Base-by-base conservation (phyloP, 1,140 invertebrate genomes). In the Lasaia peninsularis region DNA sequence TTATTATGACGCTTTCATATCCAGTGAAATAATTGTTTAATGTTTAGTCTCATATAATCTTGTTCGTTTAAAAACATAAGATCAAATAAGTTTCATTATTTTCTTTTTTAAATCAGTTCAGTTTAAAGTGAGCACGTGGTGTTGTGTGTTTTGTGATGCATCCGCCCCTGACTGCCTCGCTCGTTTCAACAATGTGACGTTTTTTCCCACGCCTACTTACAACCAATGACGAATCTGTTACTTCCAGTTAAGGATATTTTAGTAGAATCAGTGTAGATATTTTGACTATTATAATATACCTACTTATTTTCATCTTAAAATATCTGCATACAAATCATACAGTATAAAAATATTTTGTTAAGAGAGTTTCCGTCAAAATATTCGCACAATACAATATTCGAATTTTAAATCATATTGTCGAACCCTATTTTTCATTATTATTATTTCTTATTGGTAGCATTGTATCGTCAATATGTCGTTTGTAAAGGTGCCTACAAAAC, bases 401-500 rank as follows among this genome's bases (percentile, higher is more conserved):
- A 44, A 20, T 4, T 28, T 28, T 28, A 28, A 44, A 10, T 44
- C 16, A 20, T 18, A 5, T 44, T 11, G 1, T 18, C 9, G 10
- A 4, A 18, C 37, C 37, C 12, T 18, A 31, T 12, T 18, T 16
- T 32, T 16, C 21, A 24, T 24, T 51, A 51, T 51, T 21, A 20
- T 50, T 16, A 32, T 51, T 51, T 51, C 12, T 31, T 51, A 32
- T 51, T 10, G 9, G 10, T 32, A 2, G 28, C 50, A 51, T 44
- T 28, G 12, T 40, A 40, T 40, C 69, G 67, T 75, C 69, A 58
- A 71, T 65, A 65, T 71, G 64, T 84, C 76, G 74, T 70, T 75
- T 74, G 64, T 78, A 81, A 78, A 83, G 78, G 78, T 80, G 76
- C 82, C 75, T 77, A 78, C 76, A 75, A 80, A 83, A 86, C 80